A percentile compares a stretch with the other conserved stretches of the same genome.
These are phyloP conservation scores for Synanthedon myopaeformis DNA, from an alignment of 2,888 invertebrate species.

Conservation along the genomic window DNA sequence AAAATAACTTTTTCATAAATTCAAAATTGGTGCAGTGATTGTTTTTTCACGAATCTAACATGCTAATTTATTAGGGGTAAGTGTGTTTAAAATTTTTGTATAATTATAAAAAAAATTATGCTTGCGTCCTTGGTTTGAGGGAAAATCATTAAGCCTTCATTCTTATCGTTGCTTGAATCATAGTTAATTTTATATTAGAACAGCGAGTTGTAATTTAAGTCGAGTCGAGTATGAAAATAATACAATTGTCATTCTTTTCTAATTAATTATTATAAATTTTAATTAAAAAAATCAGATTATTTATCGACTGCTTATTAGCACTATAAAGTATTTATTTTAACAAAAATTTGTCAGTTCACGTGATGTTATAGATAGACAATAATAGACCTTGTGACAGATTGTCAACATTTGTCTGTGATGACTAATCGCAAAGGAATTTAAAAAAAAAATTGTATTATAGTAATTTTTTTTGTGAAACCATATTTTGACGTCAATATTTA, in stretches of 20 bases:
- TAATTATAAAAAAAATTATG: constrained; percentile 16
- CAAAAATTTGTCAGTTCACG: constrained; percentile 3
- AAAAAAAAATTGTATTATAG: background rate
- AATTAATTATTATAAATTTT: background rate
- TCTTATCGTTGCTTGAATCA: constrained; percentile 10
- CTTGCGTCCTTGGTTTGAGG: constrained; percentile 3
- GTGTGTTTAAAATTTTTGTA: constrained; percentile 1
- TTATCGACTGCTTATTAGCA: background rate
- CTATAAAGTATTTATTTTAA: background rate
- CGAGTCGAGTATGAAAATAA: background rate
- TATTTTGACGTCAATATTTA: background rate
- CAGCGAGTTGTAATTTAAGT: background rate
- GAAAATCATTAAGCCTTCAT: constrained; percentile 5
- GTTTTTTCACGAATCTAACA: background rate
- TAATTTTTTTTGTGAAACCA: background rate
- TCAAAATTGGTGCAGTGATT: background rate
- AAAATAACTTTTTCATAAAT: constrained; percentile 36
- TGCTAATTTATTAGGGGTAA: constrained; percentile 13
- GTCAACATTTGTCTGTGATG: constrained; percentile 19
- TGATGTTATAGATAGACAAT: constrained; percentile 4
- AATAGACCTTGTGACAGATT: constrained; percentile 10
- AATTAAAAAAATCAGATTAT: background rate
- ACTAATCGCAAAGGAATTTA: constrained; percentile 15
- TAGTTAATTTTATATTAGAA: constrained; percentile 5
- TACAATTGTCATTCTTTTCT: background rate